Evolutionary conservation across 1,140 invertebrate species (phyloP).

Genomic region (Sweltsa coloradensis): DNA sequence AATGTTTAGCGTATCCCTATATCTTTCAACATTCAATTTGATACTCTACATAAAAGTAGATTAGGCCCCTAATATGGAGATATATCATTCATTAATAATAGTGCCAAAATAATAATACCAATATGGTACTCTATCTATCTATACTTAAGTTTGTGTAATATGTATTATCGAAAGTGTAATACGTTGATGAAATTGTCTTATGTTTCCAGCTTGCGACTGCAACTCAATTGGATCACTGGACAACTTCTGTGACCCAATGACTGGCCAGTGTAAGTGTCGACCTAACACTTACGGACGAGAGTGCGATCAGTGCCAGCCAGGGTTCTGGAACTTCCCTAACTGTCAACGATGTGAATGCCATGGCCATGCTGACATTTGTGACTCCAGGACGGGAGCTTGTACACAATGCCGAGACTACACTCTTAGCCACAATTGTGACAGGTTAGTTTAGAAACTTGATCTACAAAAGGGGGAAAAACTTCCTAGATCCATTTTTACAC

Average conservation of each 20-base stretch:
- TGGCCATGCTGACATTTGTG: conserved; percentile 89
- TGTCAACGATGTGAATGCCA: conserved; percentile 94
- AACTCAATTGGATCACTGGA: conserved; percentile 87
- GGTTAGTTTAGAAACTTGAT: conserved; percentile 24
- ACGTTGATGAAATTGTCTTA: no score
- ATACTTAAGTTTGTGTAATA: conserved; percentile 6
- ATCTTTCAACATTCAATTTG: no score
- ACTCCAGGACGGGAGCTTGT: conserved; percentile 84
- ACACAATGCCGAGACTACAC: conserved; percentile 79
- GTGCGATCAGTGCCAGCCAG: conserved; percentile 89
- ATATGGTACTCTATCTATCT: conserved; percentile 10
- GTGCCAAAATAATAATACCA: background rate
- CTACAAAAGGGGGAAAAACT: background rate
- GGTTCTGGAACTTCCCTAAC: conserved; percentile 92
- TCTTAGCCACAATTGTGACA: conserved; percentile 79
- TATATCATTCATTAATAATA: background rate
- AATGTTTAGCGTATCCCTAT: no score
- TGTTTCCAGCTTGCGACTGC: conserved; percentile 75
- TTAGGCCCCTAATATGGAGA: no score
- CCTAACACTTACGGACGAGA: conserved; percentile 85
- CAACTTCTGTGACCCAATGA: conserved; percentile 86
- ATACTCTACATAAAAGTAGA: no score
- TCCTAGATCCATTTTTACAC: no score
- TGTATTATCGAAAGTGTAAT: no score
- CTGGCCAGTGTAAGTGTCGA: conserved; percentile 89